phyloP scores from a whole-genome alignment of 2,113 vertebrate genomes.

The Sisor rabdophorus region DNA sequence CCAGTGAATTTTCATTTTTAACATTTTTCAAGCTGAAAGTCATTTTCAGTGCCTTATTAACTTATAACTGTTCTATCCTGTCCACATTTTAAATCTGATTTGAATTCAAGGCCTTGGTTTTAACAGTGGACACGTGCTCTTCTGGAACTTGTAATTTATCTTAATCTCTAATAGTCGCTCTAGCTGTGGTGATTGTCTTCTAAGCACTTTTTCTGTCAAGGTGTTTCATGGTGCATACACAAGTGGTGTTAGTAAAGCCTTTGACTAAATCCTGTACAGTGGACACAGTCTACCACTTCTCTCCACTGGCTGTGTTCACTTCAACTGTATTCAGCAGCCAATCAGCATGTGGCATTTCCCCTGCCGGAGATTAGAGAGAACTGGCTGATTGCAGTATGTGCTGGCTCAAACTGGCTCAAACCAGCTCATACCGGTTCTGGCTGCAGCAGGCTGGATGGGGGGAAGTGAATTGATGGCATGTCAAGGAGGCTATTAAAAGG shows the following conservation, averaged over 20 bases:
- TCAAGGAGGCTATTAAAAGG: constrained; percentile 31
- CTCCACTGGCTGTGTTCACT: constrained; percentile 43
- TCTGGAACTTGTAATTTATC: constrained; percentile 3
- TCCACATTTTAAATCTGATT: background rate
- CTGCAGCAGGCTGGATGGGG: constrained; percentile 53
- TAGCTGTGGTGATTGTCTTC: constrained; percentile 6
- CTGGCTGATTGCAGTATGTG: constrained; percentile 66
- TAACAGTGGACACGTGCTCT: background rate
- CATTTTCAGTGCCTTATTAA: background rate
- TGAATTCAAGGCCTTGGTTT: background rate
- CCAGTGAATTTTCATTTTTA: background rate
- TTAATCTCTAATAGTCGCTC: constrained; percentile 3
- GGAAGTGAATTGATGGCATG: constrained; percentile 54
- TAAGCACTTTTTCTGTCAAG: background rate
- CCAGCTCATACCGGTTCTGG: constrained; percentile 62
- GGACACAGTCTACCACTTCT: constrained; percentile 35
- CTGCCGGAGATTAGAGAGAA: constrained; percentile 67
- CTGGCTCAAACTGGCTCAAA: constrained; percentile 63
- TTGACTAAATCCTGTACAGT: constrained; percentile 40
- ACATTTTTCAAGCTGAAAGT: no score
- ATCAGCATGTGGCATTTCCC: constrained; percentile 50
- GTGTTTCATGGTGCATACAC: constrained; percentile 14
- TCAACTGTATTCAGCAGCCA: constrained; percentile 64
- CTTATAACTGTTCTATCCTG: background rate
- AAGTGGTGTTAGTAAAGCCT: constrained; percentile 30